Evolutionary conservation across 2,113 vertebrate species (phyloP), one percentile per base, ranked within the genome.

Genomic region (Anoura caudifer): DNA sequence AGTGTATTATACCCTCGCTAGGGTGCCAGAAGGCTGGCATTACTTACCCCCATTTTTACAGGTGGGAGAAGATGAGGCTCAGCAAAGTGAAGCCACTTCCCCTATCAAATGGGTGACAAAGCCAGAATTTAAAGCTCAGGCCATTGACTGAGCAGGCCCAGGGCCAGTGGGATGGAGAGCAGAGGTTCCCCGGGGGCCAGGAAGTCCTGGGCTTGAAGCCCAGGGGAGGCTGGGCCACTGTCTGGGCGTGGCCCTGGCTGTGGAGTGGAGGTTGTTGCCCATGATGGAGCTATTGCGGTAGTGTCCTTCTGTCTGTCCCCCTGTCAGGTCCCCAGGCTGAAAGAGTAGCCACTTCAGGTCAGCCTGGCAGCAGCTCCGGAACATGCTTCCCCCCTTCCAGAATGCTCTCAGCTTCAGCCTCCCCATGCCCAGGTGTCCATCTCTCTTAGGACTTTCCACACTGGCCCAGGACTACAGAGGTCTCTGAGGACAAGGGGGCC

Each of bases 21-120:
- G 1, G 7, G 61, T 41, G n/a, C 72, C 52, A 28, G 38, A 11
- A 45, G 22, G 33, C 4, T 22, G 31, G 72, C 45, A 0, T 36
- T 20, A 67, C n/a, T 59, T 56, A 38, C 31, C 50, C 54, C 85
- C 50, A 4, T 24, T 61, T 83, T 89, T 65, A 85, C 26, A 77
- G 76, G 38, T 56, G 36, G 33, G 85, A 85, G 61, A 69, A 80
- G 63, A 77, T 17, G 69, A 90, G 73, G 63, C 36, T 90, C 63
- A 50, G 61, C 80, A 26, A 56, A 38, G 50, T 31, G 69, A 87
- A 87, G 61, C 47, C 33, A 28, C 41, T 67, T 86, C 43, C 13
- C 54, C 9, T 0, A 38, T 13, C 52, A 26, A 84, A 47, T 20
- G 3, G 61, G 9, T 28, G 54, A 43, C 73, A 52, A 31, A 75